Conservation (phyloP, 2,113 vertebrate species). For the Heteronetta atricapilla region DNA sequence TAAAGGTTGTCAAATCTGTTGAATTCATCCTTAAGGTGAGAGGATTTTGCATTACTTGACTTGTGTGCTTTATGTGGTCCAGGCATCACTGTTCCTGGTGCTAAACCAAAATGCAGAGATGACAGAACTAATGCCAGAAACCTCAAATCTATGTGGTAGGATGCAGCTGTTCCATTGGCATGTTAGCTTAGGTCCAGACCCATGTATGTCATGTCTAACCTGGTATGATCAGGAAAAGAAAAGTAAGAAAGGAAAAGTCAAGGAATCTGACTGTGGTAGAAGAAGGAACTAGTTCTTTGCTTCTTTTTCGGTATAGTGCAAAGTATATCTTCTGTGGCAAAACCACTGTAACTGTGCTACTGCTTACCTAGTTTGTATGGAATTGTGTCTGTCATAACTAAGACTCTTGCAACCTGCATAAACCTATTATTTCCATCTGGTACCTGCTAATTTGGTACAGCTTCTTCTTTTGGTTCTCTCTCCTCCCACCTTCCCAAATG, state of each 20-base stretch:
- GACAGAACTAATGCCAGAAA: background rate
- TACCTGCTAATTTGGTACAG: background rate
- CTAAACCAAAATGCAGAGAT: background rate
- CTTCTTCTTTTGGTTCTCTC: background rate
- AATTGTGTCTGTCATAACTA: no score
- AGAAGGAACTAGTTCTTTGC: background rate
- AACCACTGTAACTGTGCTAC: background rate
- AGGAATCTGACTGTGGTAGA: background rate
- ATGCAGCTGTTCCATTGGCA: background rate
- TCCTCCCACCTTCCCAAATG: background rate
- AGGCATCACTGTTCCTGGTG: background rate
- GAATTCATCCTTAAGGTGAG: background rate
- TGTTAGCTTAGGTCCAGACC: background rate
- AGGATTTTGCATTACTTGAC: background rate
- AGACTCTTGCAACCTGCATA: background rate
- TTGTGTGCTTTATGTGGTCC: background rate
- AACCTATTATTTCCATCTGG: background rate
- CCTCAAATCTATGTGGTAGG: background rate
- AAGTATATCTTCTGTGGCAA: background rate
- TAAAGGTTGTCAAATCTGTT: background rate
- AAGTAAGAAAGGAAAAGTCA: background rate
- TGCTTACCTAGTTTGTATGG: background rate
- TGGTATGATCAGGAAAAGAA: background rate
- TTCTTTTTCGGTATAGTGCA: background rate
- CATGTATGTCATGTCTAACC: background rate